Evolutionary conservation across 2,113 vertebrate species (phyloP).

Genomic region (Apodemus speciosus): DNA sequence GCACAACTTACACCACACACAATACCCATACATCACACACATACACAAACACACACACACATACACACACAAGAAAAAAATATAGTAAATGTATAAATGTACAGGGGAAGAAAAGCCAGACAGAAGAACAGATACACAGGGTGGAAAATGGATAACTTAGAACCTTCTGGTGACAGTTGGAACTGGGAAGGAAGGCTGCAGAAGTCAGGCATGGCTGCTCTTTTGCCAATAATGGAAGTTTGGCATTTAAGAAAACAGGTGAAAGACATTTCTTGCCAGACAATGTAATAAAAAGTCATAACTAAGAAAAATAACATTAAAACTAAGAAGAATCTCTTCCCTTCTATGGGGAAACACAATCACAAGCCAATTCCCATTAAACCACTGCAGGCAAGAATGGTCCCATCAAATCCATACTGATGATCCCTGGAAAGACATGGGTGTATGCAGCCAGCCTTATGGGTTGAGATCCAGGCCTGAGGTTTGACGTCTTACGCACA

Average conservation of each 20-base stretch:
- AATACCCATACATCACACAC: background rate
- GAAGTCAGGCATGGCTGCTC: background rate
- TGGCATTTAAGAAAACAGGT: background rate
- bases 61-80: background rate
- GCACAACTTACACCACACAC: background rate
- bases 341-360: background rate
- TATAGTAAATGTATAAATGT: background rate
- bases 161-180: background rate
- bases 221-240: conserved; percentile 20
- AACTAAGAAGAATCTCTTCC: conserved; percentile 16
- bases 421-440: background rate
- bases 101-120: too few species aligned
- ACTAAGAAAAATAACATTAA: conserved; percentile 17
- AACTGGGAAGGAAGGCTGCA: background rate
- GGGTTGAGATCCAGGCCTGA: background rate
- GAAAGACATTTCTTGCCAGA: conserved; percentile 37
- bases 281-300: conserved; percentile 10
- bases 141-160: background rate
- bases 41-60: too few species aligned
- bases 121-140: background rate
- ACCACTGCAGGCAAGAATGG: background rate
- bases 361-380: background rate
- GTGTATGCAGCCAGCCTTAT: background rate
- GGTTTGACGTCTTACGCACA: background rate
- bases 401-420: background rate